A percentile compares a stretch with the other conserved stretches of the same genome.
Conservation (phyloP, 1,140 invertebrate genomes). For the Campoletis sonorensis region DNA sequence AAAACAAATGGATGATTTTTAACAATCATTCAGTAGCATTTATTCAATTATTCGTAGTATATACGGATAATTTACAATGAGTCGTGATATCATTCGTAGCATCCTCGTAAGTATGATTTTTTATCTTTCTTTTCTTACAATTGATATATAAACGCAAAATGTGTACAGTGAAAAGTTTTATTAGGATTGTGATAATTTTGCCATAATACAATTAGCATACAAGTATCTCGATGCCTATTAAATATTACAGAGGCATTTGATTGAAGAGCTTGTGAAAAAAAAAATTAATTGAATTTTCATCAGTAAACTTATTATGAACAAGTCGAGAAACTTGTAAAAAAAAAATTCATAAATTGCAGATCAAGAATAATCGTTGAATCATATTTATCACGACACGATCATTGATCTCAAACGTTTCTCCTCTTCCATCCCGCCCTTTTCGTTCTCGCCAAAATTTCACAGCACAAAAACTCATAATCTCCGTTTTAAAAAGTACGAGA, state of each 20-base stretch:
- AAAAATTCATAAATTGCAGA: no score
- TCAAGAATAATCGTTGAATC: no score
- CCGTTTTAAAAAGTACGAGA: background rate
- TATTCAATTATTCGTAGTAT: slow-evolving; percentile 12
- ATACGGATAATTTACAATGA: background rate
- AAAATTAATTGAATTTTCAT: no score
- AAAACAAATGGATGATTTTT: background rate
- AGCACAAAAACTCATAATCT: slow-evolving; percentile 1
- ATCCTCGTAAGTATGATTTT: background rate
- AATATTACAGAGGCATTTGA: no score
- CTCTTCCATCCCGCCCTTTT: no score
- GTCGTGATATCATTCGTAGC: background rate
- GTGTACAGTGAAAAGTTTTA: background rate
- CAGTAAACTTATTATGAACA: no score
- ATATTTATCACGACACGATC: no score
- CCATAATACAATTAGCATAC: background rate
- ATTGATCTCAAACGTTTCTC: no score
- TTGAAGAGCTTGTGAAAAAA: no score
- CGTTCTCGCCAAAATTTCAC: no score
- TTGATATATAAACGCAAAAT: background rate
- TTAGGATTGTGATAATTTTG: background rate
- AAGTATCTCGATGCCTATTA: no score
- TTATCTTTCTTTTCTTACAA: background rate
- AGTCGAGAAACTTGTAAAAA: no score
- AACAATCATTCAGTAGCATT: background rate